Evolutionary conservation across 2,888 invertebrate species (phyloP).

Genomic region (Galerucella nymphaeae): DNA sequence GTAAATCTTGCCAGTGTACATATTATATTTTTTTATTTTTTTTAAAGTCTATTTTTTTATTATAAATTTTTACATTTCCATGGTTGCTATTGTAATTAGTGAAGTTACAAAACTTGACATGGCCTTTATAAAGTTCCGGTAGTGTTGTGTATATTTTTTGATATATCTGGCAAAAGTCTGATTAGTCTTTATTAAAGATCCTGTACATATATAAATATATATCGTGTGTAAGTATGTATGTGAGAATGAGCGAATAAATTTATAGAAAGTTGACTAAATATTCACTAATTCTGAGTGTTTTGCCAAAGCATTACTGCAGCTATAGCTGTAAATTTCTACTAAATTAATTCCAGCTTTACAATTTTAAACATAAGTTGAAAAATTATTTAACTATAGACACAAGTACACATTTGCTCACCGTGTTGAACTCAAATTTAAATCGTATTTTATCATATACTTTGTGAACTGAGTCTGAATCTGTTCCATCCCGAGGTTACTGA

Average conservation of each 20-base stretch:
- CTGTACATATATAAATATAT: slow-evolving; percentile 32
- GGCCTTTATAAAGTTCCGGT: slow-evolving; percentile 4
- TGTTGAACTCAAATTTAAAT: background rate
- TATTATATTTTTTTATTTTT: background rate
- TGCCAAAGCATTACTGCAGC: slow-evolving; percentile 23
- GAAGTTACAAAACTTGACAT: background rate
- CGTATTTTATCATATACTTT: background rate
- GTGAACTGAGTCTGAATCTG: background rate
- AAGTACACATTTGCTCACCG: background rate
- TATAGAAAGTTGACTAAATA: slow-evolving; percentile 22
- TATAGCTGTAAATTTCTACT: slow-evolving; percentile 21
- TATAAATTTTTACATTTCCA: background rate
- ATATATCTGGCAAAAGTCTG: slow-evolving; percentile 21
- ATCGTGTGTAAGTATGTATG: slow-evolving; percentile 27
- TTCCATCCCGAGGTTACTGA: background rate
- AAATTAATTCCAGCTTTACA: background rate
- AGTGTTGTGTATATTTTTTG: slow-evolving; percentile 12
- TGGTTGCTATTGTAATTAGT: slow-evolving; percentile 9
- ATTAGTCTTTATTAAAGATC: slow-evolving; percentile 35
- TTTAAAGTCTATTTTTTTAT: background rate
- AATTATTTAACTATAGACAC: background rate
- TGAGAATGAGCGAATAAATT: slow-evolving; percentile 25
- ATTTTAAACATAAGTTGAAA: background rate
- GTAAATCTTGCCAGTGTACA: background rate
- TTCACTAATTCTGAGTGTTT: slow-evolving; percentile 31